Conservation (phyloP, 2,113 vertebrate species). For the Lepisosteus oculatus region DNA sequence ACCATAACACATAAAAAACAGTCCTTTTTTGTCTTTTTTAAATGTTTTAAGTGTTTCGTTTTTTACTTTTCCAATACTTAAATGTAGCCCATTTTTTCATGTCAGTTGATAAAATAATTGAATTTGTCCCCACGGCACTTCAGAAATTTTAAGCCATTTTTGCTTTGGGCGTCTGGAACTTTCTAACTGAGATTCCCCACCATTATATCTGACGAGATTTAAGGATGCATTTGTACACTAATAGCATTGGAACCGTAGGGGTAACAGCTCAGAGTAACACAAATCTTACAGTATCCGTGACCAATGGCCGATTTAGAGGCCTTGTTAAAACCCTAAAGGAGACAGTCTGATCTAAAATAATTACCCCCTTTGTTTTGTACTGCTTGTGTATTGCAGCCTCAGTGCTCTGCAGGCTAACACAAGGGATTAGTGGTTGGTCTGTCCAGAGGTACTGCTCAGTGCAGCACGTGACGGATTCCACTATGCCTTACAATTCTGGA, state of each 20-base stretch:
- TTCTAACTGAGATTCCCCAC: slow-evolving; percentile 13
- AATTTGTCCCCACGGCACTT: slow-evolving; percentile 27
- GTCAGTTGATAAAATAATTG: no score
- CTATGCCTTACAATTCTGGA: no score
- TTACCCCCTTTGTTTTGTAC: slow-evolving; percentile 55
- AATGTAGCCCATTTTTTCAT: no score
- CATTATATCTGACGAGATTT: slow-evolving; percentile 66
- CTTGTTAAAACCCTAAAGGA: slow-evolving; percentile 51
- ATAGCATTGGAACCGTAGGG: slow-evolving; percentile 26
- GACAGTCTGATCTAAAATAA: slow-evolving; percentile 65
- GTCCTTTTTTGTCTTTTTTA: no score
- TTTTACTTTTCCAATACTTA: no score
- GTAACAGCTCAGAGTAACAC: slow-evolving; percentile 56
- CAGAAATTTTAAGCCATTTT: neutral
- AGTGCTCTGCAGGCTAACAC: slow-evolving; percentile 58
- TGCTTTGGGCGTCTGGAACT: no score
- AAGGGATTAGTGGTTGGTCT: slow-evolving; percentile 56
- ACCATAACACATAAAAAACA: no score
- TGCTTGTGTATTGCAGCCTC: slow-evolving; percentile 56
- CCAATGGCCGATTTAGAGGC: slow-evolving; percentile 47
- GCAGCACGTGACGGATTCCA: neutral
- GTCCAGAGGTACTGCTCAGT: slow-evolving; percentile 24
- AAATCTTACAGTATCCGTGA: slow-evolving; percentile 54
- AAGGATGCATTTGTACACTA: slow-evolving; percentile 55
- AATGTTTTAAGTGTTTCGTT: no score